A percentile compares a stretch with the other conserved stretches of the same genome.
Conservation (phyloP, 1,140 invertebrate species). For the Colletes latitarsis region DNA sequence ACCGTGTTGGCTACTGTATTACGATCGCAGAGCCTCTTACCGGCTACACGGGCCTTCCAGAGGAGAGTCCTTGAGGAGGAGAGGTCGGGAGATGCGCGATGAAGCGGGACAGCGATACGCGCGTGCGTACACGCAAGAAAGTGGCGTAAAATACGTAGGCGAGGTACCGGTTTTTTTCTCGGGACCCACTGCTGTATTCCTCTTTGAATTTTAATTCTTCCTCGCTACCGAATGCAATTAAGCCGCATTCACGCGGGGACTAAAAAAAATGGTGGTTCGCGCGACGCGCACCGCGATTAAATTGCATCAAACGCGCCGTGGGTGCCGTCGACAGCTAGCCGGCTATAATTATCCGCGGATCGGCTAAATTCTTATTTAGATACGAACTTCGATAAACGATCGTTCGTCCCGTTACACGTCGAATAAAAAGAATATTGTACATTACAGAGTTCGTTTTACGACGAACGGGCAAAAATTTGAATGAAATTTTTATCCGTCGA, state of each 20-base stretch:
- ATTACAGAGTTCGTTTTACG: too few species aligned
- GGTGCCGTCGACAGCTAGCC: slow-evolving; percentile 8
- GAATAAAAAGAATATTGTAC: too few species aligned
- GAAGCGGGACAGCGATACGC: slow-evolving; percentile 37
- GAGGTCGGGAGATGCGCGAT: slow-evolving; percentile 23
- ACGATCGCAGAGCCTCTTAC: slow-evolving; percentile 48
- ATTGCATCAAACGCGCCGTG: background rate
- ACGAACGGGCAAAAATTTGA: too few species aligned
- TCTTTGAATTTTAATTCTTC: slow-evolving; percentile 61
- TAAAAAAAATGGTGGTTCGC: slow-evolving; percentile 2
- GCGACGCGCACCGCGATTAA: slow-evolving; percentile 8
- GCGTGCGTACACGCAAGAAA: slow-evolving; percentile 64
- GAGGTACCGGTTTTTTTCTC: slow-evolving; percentile 56
- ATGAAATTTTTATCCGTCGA: too few species aligned
- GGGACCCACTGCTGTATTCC: slow-evolving; percentile 32
- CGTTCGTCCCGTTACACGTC: too few species aligned
- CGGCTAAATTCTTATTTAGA: too few species aligned
- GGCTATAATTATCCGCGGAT: slow-evolving; percentile 4
- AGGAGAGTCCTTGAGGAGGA: slow-evolving; percentile 54
- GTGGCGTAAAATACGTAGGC: slow-evolving; percentile 67
- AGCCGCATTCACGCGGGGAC: slow-evolving; percentile 16
- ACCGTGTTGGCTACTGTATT: slow-evolving; percentile 63
- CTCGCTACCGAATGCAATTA: slow-evolving; percentile 47
- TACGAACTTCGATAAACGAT: too few species aligned
- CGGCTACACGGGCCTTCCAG: slow-evolving; percentile 36